Evolutionary conservation across 2,888 invertebrate species (phyloP).

Genomic region (Tuta absoluta): DNA sequence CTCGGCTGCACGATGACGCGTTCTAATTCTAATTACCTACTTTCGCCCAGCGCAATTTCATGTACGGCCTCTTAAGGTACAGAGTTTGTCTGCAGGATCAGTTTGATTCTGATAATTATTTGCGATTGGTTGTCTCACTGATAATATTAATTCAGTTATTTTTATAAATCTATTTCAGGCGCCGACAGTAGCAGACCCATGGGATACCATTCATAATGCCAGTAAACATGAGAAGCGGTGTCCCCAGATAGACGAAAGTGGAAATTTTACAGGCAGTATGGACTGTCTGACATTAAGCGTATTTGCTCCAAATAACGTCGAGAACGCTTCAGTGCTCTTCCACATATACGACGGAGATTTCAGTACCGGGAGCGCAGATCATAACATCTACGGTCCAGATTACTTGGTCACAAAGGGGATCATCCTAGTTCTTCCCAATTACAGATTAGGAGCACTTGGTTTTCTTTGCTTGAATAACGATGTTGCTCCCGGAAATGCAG

Average conservation of each 20-base stretch:
- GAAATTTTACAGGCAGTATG: slow-evolving; percentile 44
- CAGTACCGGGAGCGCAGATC: slow-evolving; percentile 58
- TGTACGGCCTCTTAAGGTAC: no score
- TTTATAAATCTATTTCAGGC: slow-evolving; percentile 46
- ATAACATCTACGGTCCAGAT: slow-evolving; percentile 61
- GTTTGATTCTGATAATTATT: no score
- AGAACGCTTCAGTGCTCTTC: slow-evolving; percentile 56
- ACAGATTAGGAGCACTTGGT: slow-evolving; percentile 67
- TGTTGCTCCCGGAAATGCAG: slow-evolving; percentile 67
- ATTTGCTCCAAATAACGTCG: slow-evolving; percentile 48
- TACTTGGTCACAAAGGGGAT: slow-evolving; percentile 54
- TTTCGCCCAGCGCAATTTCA: no score
- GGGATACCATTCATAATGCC: slow-evolving; percentile 42
- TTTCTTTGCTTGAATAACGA: slow-evolving; percentile 62
- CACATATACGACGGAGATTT: slow-evolving; percentile 69
- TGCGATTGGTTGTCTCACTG: no score
- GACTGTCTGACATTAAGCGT: slow-evolving; percentile 70
- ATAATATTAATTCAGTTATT: background rate
- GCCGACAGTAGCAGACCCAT: slow-evolving; percentile 43
- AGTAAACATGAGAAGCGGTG: slow-evolving; percentile 51
- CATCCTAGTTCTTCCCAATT: slow-evolving; percentile 65
- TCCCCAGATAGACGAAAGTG: slow-evolving; percentile 51
- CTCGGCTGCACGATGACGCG: no score
- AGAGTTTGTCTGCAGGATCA: no score
- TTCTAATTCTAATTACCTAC: no score